phyloP scores from a whole-genome alignment of 2,888 invertebrate genomes.

The Parnassius orleans region DNA sequence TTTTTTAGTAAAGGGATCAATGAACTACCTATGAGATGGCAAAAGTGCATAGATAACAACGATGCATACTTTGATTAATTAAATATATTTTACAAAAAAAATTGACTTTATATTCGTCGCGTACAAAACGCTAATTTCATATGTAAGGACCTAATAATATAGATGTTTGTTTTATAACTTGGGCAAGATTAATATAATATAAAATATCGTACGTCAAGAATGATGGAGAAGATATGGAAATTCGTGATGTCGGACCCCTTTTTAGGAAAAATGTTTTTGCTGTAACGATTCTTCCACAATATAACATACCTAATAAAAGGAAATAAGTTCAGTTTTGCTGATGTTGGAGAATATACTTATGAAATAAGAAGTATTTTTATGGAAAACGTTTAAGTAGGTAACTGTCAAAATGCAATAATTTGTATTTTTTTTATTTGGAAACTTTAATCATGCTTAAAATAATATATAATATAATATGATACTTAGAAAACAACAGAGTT shows the following conservation, averaged over 20 bases:
- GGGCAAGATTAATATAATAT: neutral
- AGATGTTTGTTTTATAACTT: conserved; percentile 1
- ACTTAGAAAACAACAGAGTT: too few relatives aligned
- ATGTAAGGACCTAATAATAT: too few relatives aligned
- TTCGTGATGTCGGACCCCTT: conserved; percentile 7
- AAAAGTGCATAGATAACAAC: too few relatives aligned
- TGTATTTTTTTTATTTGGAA: neutral
- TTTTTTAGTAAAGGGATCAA: too few relatives aligned
- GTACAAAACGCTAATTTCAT: too few relatives aligned
- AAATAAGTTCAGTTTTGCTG: neutral
- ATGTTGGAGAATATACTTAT: conserved; percentile 1
- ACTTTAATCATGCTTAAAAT: too few relatives aligned
- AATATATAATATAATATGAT: too few relatives aligned
- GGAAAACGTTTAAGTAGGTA: neutral
- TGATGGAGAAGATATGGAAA: conserved; percentile 11
- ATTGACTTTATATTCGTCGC: too few relatives aligned
- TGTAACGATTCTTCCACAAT: neutral
- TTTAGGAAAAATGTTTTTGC: conserved; percentile 17
- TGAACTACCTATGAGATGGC: too few relatives aligned
- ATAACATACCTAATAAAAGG: neutral
- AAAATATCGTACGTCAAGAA: conserved; percentile 9
- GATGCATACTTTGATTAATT: too few relatives aligned
- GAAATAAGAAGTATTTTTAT: neutral
- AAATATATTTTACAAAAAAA: too few relatives aligned
- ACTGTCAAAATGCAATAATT: neutral